Evolutionary conservation across 2,797 vertebrate genomes (phyloP).

Genomic region (Phoebastria nigripes): DNA sequence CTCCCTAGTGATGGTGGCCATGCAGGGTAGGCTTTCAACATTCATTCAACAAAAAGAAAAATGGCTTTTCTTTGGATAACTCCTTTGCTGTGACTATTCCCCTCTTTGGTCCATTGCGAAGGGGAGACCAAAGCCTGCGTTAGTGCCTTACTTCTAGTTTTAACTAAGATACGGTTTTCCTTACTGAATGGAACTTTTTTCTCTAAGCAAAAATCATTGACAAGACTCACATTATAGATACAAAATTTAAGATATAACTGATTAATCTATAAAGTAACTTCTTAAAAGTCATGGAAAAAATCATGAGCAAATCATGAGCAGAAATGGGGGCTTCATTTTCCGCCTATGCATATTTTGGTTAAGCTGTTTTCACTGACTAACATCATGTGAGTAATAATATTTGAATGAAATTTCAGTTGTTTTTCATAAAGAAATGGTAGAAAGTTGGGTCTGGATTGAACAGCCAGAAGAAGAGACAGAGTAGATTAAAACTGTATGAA

Average conservation of each 20-base stretch:
- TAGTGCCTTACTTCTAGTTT: not conserved
- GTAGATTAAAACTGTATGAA: conserved; percentile 5
- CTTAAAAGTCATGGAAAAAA: not conserved
- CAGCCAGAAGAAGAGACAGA: not conserved
- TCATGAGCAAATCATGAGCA: not conserved
- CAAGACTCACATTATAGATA: not conserved
- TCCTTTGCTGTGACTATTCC: not conserved
- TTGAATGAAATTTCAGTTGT: not conserved
- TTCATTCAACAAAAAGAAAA: not conserved
- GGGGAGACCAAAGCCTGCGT: not conserved
- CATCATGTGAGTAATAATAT: not conserved
- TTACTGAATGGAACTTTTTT: not conserved
- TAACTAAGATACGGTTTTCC: not conserved
- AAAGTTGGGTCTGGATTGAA: not conserved
- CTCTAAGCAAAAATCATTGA: not conserved
- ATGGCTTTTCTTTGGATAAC: not conserved
- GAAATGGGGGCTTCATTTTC: not conserved
- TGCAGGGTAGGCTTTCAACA: not conserved
- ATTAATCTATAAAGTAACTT: not conserved
- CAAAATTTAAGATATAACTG: not conserved
- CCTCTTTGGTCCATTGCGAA: not conserved
- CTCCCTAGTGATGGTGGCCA: not conserved
- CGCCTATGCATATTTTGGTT: not conserved
- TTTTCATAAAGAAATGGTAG: not conserved
- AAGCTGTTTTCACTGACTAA: not conserved